Conservation (phyloP, 2,113 vertebrate genomes). For the Ceratotherium simum region DNA sequence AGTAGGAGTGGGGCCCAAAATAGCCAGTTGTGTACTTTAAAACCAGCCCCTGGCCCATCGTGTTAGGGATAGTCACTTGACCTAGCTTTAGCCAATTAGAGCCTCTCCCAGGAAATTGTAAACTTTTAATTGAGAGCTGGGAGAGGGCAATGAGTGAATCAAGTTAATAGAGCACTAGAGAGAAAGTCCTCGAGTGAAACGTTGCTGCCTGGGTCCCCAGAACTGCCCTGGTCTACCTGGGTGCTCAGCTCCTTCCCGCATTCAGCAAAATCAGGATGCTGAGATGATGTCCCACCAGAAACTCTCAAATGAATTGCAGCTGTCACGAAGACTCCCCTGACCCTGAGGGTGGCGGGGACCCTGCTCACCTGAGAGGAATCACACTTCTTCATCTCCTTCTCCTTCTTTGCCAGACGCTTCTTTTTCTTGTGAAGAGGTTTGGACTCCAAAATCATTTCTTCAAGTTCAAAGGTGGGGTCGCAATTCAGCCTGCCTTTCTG, state of each 20-base stretch:
- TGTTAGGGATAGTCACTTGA: background rate
- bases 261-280: too few species aligned
- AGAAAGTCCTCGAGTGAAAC: accelerated
- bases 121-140: background rate
- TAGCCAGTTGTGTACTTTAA: background rate
- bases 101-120: background rate
- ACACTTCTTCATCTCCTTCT: slow-evolving; percentile 90
- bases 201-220: too few species aligned
- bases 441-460: slow-evolving; percentile 99
- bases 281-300: background rate
- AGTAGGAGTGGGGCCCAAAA: background rate
- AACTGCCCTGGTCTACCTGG: too few species aligned
- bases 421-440: slow-evolving; percentile 99
- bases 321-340: accelerated
- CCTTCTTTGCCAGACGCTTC: slow-evolving; percentile 95
- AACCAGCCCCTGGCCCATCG: background rate
- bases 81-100: background rate
- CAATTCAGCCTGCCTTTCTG: slow-evolving; percentile 97
- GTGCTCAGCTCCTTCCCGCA: too few species aligned
- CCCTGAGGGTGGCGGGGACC: accelerated
- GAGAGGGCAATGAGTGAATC: background rate
- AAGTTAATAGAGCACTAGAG: background rate
- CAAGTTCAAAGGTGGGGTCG: slow-evolving; percentile 97
- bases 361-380: slow-evolving; percentile 91
- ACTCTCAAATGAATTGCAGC: accelerated